These are phyloP conservation scores for Ectropis grisescens DNA, from an alignment of 1,140 invertebrate species.

Conservation along the genomic window DNA sequence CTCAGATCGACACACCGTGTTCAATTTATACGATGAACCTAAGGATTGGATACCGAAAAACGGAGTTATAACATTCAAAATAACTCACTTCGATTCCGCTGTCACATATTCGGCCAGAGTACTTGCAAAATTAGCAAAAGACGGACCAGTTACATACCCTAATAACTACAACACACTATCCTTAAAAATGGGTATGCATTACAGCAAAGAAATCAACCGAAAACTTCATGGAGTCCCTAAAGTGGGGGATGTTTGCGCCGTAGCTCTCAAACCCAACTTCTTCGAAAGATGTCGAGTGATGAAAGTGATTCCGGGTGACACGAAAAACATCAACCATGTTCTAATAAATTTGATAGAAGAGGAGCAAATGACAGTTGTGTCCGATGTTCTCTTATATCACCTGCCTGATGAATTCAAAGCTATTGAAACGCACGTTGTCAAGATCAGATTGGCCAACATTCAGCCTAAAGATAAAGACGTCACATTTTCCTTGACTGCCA, in stretches of 20 bases:
- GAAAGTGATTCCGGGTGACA: slow-evolving; percentile 29
- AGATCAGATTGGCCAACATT: slow-evolving; percentile 46
- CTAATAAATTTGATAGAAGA: slow-evolving; percentile 55
- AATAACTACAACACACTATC: slow-evolving; percentile 36
- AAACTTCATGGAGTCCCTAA: slow-evolving; percentile 36
- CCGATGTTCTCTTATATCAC: slow-evolving; percentile 41
- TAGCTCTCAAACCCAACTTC: slow-evolving; percentile 30
- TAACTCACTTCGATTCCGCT: slow-evolving; percentile 41
- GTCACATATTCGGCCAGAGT: slow-evolving; percentile 41
- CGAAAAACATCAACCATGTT: slow-evolving; percentile 34
- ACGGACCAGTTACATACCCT: slow-evolving; percentile 27
- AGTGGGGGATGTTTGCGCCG: slow-evolving; percentile 51
- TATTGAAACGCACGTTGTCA: slow-evolving; percentile 32
- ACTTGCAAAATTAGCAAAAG: slow-evolving; percentile 23
- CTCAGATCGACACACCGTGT: slow-evolving; percentile 33
- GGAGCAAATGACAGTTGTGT: slow-evolving; percentile 30
- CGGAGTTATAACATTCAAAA: slow-evolving; percentile 48
- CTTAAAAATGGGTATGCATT: slow-evolving; percentile 52
- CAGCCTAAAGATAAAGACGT: slow-evolving; percentile 48
- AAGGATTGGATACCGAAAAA: slow-evolving; percentile 44
- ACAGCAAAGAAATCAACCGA: slow-evolving; percentile 35
- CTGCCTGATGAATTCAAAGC: slow-evolving; percentile 47
- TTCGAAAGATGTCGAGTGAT: slow-evolving; percentile 51
- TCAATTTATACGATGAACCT: slow-evolving; percentile 34
- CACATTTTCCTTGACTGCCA: slow-evolving; percentile 38